phyloP scores from a whole-genome alignment of 2,888 invertebrate genomes.

The Tinea semifulvella region DNA sequence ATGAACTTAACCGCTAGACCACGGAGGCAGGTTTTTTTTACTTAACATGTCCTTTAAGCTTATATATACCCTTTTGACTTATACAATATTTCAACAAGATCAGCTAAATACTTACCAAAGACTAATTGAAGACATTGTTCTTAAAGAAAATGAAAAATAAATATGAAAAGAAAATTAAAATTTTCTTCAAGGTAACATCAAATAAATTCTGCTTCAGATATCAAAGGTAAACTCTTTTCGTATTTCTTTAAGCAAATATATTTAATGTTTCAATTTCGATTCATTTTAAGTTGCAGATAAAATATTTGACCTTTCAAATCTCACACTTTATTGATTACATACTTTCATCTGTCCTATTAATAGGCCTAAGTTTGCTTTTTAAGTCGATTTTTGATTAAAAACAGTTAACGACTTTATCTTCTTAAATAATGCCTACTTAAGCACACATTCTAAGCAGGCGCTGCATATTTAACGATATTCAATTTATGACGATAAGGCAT shows the following conservation, averaged over 20 bases:
- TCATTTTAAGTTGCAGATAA: background rate
- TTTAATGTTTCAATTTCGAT: slow-evolving; percentile 3
- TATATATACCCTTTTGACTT: background rate
- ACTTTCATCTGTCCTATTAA: background rate
- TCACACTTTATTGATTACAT: background rate
- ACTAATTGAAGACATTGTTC: background rate
- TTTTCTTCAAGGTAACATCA: background rate
- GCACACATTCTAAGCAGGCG: slow-evolving; percentile 32
- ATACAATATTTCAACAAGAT: background rate
- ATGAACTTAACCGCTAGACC: too few species aligned
- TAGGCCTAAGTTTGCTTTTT: too few species aligned
- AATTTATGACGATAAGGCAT: slow-evolving; percentile 59
- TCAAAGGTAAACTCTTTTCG: slow-evolving; percentile 6
- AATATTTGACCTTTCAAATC: background rate
- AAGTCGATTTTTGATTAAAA: background rate
- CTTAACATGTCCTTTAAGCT: background rate
- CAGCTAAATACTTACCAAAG: background rate
- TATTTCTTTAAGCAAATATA: background rate
- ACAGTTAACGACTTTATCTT: slow-evolving; percentile 50
- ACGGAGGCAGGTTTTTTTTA: too few species aligned
- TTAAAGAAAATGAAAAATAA: background rate
- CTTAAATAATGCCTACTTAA: slow-evolving; percentile 48
- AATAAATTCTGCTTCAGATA: slow-evolving; percentile 4
- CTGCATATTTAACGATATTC: slow-evolving; percentile 56
- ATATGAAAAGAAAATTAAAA: background rate